A percentile compares a stretch with the other conserved stretches of the same genome.
Conservation (phyloP, 2,797 vertebrate genomes). For the Tragopan temminckii region DNA sequence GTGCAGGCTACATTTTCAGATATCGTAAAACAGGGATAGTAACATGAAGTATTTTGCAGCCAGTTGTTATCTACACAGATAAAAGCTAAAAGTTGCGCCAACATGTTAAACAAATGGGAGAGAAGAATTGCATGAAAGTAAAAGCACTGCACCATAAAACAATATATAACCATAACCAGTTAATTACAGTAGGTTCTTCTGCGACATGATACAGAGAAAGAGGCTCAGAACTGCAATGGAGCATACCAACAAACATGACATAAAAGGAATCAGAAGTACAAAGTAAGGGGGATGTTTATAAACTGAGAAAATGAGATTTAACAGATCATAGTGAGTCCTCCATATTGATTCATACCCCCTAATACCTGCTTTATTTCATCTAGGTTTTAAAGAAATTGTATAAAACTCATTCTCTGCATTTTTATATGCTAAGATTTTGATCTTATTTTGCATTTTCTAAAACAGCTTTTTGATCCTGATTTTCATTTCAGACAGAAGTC, state of each 20-base stretch:
- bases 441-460: not conserved
- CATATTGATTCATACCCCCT: not conserved
- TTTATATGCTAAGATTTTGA: not conserved
- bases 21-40: not conserved
- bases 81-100: slow-evolving; percentile 31
- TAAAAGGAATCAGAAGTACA: not conserved
- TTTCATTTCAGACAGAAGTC: not conserved
- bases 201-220: not conserved
- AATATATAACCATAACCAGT: not conserved
- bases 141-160: not conserved
- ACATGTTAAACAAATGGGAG: slow-evolving; percentile 16
- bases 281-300: not conserved
- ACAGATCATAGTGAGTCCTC: not conserved
- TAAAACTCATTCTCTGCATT: not conserved
- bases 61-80: not conserved
- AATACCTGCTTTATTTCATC: not conserved
- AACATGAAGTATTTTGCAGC: not conserved
- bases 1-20: not conserved
- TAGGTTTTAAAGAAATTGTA: not conserved
- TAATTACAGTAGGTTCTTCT: slow-evolving; percentile 45
- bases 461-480: not conserved
- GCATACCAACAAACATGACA: not conserved
- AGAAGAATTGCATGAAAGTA: slow-evolving; percentile 14
- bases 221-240: not conserved
- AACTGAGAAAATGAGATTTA: slow-evolving; percentile 10